Percentiles rank a stretch among this genome's conserved stretches.
Conservation (phyloP, 2,888 invertebrate species). For the Dendrolimus houi region DNA sequence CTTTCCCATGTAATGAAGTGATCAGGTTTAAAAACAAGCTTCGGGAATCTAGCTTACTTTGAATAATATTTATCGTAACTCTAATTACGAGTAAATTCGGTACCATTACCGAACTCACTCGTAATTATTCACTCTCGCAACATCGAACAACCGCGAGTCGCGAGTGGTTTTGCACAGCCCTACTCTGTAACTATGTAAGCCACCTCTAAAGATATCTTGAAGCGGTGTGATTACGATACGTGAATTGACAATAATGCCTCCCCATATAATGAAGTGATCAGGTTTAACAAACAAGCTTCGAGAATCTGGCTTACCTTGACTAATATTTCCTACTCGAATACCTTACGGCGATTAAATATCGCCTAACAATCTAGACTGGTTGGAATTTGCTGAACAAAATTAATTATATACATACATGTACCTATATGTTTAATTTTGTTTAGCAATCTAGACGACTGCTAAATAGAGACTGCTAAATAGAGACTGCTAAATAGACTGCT, state of each 20-base stretch:
- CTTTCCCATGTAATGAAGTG: slow-evolving; percentile 29
- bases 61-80: slow-evolving; percentile 40
- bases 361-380: slow-evolving; percentile 9
- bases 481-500: too few species aligned
- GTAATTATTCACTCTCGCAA: too few species aligned
- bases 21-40: slow-evolving; percentile 40
- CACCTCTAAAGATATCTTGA: too few species aligned
- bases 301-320: slow-evolving; percentile 68
- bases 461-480: too few species aligned
- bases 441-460: too few species aligned
- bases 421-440: too few species aligned
- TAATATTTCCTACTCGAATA: slow-evolving; percentile 63
- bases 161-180: too few species aligned
- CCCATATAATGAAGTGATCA: slow-evolving; percentile 34
- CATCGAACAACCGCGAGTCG: too few species aligned
- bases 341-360: slow-evolving; percentile 18
- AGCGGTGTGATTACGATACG: neutral
- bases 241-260: slow-evolving; percentile 6
- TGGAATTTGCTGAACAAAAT: neutral
- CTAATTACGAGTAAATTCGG: too few species aligned
- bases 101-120: too few species aligned
- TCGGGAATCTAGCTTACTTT: slow-evolving; percentile 66
- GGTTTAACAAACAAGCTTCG: slow-evolving; percentile 41
- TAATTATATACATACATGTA: too few species aligned
- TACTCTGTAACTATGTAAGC: too few species aligned